Base-by-base conservation (phyloP, 2,797 vertebrate genomes). In the Holocentrus rufus region DNA sequence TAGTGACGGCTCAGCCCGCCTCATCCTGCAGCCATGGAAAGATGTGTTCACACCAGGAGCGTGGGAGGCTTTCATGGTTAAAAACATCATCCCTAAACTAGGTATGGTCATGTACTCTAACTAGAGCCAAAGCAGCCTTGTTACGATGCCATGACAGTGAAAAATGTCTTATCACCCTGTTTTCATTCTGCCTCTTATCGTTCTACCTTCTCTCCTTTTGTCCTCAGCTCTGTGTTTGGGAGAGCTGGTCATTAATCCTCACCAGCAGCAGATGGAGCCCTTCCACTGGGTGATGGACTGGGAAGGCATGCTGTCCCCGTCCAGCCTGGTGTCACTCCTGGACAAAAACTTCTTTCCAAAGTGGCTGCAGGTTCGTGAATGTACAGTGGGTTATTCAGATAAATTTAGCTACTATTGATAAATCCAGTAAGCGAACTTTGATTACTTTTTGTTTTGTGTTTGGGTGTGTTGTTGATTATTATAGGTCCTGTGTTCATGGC, bases 61-160 rank as follows among this genome's bases (percentile, higher is more conserved):
- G 0, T 99, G 98, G 98, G 98, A 99, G 84, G 97, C 98, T 2
- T 99, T 99, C 91, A 98, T 99, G 97, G 93, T 98, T 85, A 99
- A 98, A 91, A 99, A 99, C 90, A 98, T 99, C 0, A 96, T 97
- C 73, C 98, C 98, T 20, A 99, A 99, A 66, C 91, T 99, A 34
- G 97, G 98, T 99, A 81, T 83, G 95, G 20, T 70, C 5, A 55
- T 67, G 47, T 17, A 27, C n/a, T 17, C 7, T 2, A 5, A 44
- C 59, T 23, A 30, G 5, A 56, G 8, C 14, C 22, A 27, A 11
- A 4, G 53, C 15, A 39, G 20, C 13, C 2, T n/a, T 7, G 60
- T 2, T 46, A 27, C 7, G 54, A n/a, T 76, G 2, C 2, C 4
- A 57, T 27, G 55, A 20, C 17, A 49, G n/a, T 15, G 4, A 23